phyloP scores from a whole-genome alignment of 2,113 vertebrate genomes.

The Cisticola juncidis region DNA sequence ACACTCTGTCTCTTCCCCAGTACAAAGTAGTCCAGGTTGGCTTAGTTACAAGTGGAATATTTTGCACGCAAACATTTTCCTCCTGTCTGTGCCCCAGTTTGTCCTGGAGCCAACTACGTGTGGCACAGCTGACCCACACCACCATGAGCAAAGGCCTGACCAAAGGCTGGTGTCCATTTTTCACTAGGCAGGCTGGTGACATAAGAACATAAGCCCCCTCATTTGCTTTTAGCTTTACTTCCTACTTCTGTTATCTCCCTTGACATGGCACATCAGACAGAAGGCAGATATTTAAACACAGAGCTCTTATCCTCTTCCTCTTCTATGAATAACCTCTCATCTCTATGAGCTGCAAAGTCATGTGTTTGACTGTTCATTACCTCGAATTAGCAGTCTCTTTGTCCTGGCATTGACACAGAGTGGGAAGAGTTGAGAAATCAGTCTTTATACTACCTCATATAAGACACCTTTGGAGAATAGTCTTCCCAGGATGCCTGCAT shows the following conservation, averaged over 20 bases:
- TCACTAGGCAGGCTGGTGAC: background rate
- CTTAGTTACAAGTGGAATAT: background rate
- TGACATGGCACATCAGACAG: background rate
- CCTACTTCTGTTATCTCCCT: background rate
- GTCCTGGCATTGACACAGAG: background rate
- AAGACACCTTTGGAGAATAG: background rate
- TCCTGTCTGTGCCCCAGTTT: background rate
- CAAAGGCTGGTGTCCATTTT: background rate
- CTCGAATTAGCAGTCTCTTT: background rate
- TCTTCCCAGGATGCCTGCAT: background rate
- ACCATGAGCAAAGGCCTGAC: background rate
- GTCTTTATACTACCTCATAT: background rate
- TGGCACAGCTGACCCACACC: background rate
- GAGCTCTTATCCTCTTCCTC: background rate
- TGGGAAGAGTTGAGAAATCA: background rate
- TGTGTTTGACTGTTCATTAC: background rate
- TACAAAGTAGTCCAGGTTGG: background rate
- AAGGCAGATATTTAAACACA: background rate
- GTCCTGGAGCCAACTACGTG: background rate
- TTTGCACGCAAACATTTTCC: background rate
- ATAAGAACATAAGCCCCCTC: background rate
- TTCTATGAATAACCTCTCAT: background rate
- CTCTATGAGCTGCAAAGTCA: background rate
- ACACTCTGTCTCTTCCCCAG: background rate
- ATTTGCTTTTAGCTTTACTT: background rate